phyloP scores from a whole-genome alignment of 2,113 vertebrate genomes.

The Gobiocypris rarus region DNA sequence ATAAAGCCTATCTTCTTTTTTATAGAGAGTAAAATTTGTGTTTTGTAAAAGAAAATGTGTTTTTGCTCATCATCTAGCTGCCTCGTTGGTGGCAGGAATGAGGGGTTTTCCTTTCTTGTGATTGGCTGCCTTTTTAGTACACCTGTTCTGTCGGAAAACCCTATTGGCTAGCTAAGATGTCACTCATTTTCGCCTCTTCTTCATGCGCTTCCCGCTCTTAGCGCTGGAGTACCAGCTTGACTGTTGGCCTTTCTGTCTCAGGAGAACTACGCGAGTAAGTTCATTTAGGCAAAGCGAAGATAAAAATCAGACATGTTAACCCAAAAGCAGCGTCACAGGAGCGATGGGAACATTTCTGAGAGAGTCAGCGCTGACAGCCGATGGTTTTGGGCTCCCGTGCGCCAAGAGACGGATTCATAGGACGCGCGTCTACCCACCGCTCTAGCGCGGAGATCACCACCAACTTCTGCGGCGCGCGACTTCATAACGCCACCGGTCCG shows the following conservation, averaged over 20 bases:
- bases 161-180: slow-evolving; percentile 40
- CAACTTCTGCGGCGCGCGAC: slow-evolving; percentile 17
- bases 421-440: slow-evolving; percentile 20
- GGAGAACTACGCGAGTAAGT: slow-evolving; percentile 41
- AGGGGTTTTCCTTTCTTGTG: neutral
- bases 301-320: slow-evolving; percentile 26
- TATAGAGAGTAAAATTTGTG: neutral
- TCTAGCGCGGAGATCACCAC: slow-evolving; percentile 17
- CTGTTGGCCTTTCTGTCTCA: slow-evolving; percentile 44
- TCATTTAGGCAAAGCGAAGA: slow-evolving; percentile 15
- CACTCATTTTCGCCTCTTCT: slow-evolving; percentile 24
- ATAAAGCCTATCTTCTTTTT: neutral
- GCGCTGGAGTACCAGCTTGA: slow-evolving; percentile 39
- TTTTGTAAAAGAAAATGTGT: neutral
- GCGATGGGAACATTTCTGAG: slow-evolving; percentile 46
- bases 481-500: slow-evolving; percentile 18
- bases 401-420: slow-evolving; percentile 41
- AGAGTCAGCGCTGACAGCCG: slow-evolving; percentile 4
- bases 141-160: slow-evolving; percentile 21
- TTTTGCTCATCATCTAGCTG: neutral
- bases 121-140: slow-evolving; percentile 33
- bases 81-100: neutral
- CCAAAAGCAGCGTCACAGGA: slow-evolving; percentile 14
- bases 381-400: slow-evolving; percentile 13
- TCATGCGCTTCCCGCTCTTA: slow-evolving; percentile 21